Evolutionary conservation across 2,888 invertebrate genomes (phyloP), one percentile per base, ranked within the genome.

Genomic region (Macrostomum cliftonense): DNA sequence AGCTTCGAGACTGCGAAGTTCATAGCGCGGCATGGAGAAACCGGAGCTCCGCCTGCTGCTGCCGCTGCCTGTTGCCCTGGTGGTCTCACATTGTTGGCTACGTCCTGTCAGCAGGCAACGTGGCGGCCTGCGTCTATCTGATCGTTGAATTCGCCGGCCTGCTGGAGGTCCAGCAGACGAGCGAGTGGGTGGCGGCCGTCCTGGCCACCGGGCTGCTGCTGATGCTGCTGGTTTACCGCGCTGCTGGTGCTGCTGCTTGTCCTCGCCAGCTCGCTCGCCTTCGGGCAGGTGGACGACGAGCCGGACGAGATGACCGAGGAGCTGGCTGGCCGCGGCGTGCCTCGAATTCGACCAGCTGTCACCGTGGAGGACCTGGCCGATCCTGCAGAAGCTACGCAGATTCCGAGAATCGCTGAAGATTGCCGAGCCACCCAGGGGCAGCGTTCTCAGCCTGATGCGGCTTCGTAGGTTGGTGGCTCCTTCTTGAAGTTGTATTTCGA

Each of bases 261-360:
- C 21, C 39, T 56, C 13, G 54, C 59, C 42, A 59, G 56, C 43
- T 57, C 59, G 1, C 42, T 59, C 36, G 51, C 59, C 9, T 57
- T 59, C 20, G 57, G 56, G 52, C 56, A 57, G 21, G 58, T 58
- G 1, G 59, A 57, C 5, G 50, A 46, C 2, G 55, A 54, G 12
- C 56, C 52, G 19, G 59, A 57, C 7, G 53, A 44, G n/a, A 39
- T 44, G 37, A 53, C 11, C 47, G 47, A 16, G 12, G 46, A 12
- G 42, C 43, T 49, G 39, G 45, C 16, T 16, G 13, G n/a, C 14
- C 46, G 21, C 46, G 50, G 19, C 52, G 57, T 1, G 45, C 45
- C 16, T 42, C 49, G n/a, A 53, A 59, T 60, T 9, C 58, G 59
- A 47, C 50, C 55, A 20, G 54, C 53, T 17, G 45, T 53, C 9